Evolutionary conservation across 2,113 vertebrate species (phyloP).

Genomic region (Tichodroma muraria): DNA sequence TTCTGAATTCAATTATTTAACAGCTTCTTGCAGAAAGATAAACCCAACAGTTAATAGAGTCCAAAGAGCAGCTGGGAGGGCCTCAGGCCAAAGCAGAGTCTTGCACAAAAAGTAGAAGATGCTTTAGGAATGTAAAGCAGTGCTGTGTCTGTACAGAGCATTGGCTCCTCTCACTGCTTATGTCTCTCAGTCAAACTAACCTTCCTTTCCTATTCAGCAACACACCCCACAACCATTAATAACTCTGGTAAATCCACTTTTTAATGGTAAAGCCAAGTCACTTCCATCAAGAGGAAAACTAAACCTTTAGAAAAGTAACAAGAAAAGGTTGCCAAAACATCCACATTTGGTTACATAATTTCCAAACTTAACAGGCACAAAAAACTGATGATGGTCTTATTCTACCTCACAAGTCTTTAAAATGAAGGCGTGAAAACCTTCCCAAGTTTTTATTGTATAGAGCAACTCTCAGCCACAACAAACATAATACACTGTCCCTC

Average conservation of each 20-base stretch:
- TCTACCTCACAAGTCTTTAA: background rate
- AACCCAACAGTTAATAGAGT: conserved; percentile 23
- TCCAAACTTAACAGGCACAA: background rate
- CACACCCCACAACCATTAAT: background rate
- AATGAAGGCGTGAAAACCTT: background rate
- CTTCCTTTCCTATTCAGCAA: background rate
- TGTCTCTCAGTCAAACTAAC: background rate
- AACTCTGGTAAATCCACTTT: background rate
- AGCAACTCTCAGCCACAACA: background rate
- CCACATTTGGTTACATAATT: background rate
- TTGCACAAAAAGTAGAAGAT: conserved; percentile 50
- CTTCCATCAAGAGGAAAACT: background rate
- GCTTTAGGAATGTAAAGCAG: conserved; percentile 58
- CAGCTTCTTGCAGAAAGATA: conserved; percentile 20
- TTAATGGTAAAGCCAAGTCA: background rate
- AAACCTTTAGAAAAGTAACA: background rate
- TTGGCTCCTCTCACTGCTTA: background rate
- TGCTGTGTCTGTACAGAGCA: background rate
- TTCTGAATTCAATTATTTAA: conserved; percentile 9
- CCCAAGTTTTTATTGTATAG: background rate
- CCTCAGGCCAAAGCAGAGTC: conserved; percentile 32
- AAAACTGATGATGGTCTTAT: background rate
- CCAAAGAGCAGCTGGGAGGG: conserved; percentile 27
- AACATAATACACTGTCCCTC: background rate
- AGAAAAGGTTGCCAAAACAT: background rate